Percentiles rank a stretch among this genome's conserved stretches.
phyloP scores from a whole-genome alignment of 2,113 vertebrate genomes.

The Aviceda subcristata region DNA sequence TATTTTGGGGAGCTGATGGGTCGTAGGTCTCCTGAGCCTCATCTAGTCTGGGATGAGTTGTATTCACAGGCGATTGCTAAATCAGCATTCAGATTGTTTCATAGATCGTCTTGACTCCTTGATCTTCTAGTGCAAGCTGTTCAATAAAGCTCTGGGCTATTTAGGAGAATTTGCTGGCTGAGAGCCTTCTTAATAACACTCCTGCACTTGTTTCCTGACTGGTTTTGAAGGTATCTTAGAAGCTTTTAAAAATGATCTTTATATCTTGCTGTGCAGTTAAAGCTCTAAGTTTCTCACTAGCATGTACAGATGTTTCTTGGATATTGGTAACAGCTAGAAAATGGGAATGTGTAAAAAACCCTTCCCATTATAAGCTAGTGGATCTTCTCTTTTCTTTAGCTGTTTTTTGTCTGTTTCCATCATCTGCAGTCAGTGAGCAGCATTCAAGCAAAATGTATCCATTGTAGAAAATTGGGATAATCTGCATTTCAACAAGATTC shows the following conservation, averaged over 20 bases:
- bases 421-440: neutral
- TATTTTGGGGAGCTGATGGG: neutral
- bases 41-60: neutral
- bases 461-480: neutral
- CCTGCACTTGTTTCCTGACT: neutral
- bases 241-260: slow-evolving; percentile 23
- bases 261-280: slow-evolving; percentile 15
- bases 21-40: neutral
- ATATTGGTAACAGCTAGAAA: neutral
- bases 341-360: neutral
- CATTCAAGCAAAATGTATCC: neutral
- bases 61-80: slow-evolving; percentile 10
- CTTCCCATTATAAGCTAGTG: neutral
- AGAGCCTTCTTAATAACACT: slow-evolving; percentile 37
- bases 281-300: neutral
- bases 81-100: slow-evolving; percentile 11
- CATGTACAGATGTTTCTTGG: neutral
- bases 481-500: neutral
- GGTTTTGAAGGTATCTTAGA: slow-evolving; percentile 15
- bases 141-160: slow-evolving; percentile 28
- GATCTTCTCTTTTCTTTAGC: neutral
- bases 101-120: slow-evolving; percentile 5
- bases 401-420: neutral
- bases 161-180: slow-evolving; percentile 30
- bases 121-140: slow-evolving; percentile 31